phyloP scores from a whole-genome alignment of 2,113 vertebrate genomes.

The Ploceus nigricollis region DNA sequence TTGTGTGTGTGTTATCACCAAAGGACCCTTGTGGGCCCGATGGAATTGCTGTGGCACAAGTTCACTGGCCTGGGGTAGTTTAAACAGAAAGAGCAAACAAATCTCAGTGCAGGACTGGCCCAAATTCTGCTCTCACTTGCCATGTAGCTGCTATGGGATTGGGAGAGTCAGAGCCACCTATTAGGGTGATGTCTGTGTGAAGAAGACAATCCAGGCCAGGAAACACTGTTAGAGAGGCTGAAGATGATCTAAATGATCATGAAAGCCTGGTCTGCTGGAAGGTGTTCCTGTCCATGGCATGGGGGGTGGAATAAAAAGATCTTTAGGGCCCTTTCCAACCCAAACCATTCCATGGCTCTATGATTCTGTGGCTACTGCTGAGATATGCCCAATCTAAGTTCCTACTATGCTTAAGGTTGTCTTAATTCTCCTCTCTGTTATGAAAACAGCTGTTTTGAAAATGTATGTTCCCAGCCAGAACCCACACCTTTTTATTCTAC shows the following conservation, averaged over 20 bases:
- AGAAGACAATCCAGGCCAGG: neutral
- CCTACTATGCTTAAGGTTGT: neutral
- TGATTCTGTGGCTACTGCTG: neutral
- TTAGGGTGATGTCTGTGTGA: neutral
- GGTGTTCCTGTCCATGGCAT: neutral
- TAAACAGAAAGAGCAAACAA: conserved; percentile 15
- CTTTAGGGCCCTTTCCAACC: neutral
- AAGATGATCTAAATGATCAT: neutral
- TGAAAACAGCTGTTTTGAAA: neutral
- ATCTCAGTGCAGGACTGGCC: neutral
- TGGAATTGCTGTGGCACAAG: neutral
- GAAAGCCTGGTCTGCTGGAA: neutral
- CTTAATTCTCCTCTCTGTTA: neutral
- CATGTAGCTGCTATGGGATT: fast-evolving
- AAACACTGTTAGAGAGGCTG: neutral
- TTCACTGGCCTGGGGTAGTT: neutral
- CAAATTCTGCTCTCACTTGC: neutral
- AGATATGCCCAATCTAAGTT: neutral
- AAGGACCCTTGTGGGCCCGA: neutral
- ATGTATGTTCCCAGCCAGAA: neutral
- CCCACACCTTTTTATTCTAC: neutral
- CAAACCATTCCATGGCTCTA: neutral
- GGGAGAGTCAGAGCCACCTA: neutral
- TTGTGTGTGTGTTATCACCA: neutral
- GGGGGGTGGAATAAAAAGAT: neutral